Conservation (phyloP, 2,113 vertebrate genomes). For the Toxotes chatareus region DNA sequence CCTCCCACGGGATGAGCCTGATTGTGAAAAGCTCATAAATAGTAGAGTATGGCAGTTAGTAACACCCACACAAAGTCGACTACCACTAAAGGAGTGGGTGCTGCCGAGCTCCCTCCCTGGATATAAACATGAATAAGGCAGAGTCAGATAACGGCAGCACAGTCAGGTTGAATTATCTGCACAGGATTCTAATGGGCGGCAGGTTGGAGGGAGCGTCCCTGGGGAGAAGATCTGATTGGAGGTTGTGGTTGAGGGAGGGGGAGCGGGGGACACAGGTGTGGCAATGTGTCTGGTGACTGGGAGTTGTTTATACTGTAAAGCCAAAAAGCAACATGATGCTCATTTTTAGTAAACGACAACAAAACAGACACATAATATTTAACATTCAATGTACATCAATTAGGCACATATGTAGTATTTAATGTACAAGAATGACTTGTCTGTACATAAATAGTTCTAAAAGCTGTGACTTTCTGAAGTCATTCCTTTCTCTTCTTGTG, state of each 20-base stretch:
- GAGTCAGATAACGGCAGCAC: slow-evolving; percentile 35
- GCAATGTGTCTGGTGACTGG: slow-evolving; percentile 48
- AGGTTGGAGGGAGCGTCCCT: slow-evolving; percentile 43
- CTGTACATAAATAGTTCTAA: too few relatives aligned
- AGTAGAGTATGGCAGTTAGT: slow-evolving; percentile 61
- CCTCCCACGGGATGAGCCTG: slow-evolving; percentile 48
- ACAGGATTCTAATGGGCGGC: slow-evolving; percentile 50
- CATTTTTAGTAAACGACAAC: slow-evolving; percentile 11
- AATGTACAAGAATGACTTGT: too few relatives aligned
- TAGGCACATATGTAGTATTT: too few relatives aligned
- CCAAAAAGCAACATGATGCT: slow-evolving; percentile 25
- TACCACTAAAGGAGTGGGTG: slow-evolving; percentile 50
- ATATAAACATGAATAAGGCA: slow-evolving; percentile 56
- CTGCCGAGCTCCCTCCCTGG: slow-evolving; percentile 29
- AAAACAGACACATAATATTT: neutral
- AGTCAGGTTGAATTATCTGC: slow-evolving; percentile 55
- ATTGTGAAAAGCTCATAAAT: slow-evolving; percentile 75
- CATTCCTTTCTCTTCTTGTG: too few relatives aligned
- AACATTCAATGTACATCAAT: too few relatives aligned
- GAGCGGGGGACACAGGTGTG: slow-evolving; percentile 41
- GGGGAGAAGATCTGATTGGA: slow-evolving; percentile 59
- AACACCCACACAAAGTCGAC: slow-evolving; percentile 60
- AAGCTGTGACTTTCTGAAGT: too few relatives aligned
- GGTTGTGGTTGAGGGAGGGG: slow-evolving; percentile 18
- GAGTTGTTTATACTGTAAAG: slow-evolving; percentile 8